Evolutionary conservation across 2,888 invertebrate genomes (phyloP).

Genomic region (Lasioglossum lativentre): DNA sequence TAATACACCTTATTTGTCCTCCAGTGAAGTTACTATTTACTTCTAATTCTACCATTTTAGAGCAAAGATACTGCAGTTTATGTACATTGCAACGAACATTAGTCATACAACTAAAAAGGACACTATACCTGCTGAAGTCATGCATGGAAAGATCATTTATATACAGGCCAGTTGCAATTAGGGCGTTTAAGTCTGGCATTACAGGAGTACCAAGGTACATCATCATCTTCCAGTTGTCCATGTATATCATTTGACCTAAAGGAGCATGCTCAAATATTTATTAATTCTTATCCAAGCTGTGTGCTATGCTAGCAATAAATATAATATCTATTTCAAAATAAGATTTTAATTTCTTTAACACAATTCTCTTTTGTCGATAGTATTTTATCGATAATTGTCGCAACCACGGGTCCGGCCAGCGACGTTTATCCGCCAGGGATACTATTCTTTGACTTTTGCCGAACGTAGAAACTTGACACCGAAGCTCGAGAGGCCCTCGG

Average conservation of each 20-base stretch:
- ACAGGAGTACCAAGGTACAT: slow-evolving; percentile 98
- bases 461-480: too few species aligned
- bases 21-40: not conserved
- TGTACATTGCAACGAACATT: not conserved
- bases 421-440: too few species aligned
- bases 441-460: too few species aligned
- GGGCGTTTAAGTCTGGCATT: slow-evolving; percentile 96
- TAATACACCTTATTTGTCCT: not conserved
- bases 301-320: not conserved
- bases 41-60: not conserved
- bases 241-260: slow-evolving; percentile 98
- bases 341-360: too few species aligned
- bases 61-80: not conserved
- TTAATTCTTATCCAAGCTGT: not conserved
- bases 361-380: too few species aligned
- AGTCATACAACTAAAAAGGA: not conserved
- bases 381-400: too few species aligned
- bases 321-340: too few species aligned
- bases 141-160: slow-evolving; percentile 99
- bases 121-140: slow-evolving; percentile 95
- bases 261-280: slow-evolving; percentile 21
- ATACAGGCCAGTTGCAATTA: slow-evolving; percentile 96
- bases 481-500: too few species aligned
- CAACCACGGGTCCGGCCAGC: too few species aligned
- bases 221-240: slow-evolving; percentile 99